Evolutionary conservation across 2,888 invertebrate genomes (phyloP).

Genomic region (Petrolisthes cinctipes): DNA sequence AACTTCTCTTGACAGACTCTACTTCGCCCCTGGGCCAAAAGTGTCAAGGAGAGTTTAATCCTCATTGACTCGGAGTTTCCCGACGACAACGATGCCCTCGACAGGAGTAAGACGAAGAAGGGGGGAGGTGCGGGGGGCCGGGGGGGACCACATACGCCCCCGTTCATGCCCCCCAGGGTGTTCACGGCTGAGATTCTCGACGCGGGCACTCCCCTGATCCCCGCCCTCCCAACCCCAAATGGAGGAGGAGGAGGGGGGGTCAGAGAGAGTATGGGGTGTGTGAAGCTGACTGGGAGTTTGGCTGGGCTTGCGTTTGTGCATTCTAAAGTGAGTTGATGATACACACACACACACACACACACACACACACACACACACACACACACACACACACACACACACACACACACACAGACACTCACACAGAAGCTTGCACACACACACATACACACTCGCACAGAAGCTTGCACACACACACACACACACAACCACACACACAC

Average conservation of each 20-base stretch:
- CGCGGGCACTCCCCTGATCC: slow-evolving; percentile 9
- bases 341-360: too few species aligned
- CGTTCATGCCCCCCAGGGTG: slow-evolving; percentile 33
- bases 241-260: background rate
- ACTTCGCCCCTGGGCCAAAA: slow-evolving; percentile 53
- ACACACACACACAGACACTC: background rate
- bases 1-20: slow-evolving; percentile 22
- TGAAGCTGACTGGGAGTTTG: slow-evolving; percentile 80
- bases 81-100: slow-evolving; percentile 35
- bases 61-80: slow-evolving; percentile 50
- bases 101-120: slow-evolving; percentile 40
- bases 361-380: too few species aligned
- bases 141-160: background rate
- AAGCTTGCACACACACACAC: too few species aligned
- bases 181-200: slow-evolving; percentile 47
- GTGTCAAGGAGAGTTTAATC: slow-evolving; percentile 49
- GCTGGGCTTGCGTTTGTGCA: slow-evolving; percentile 83
- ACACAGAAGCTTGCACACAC: too few species aligned
- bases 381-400: too few species aligned
- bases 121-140: slow-evolving; percentile 24
- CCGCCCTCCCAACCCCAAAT: too few species aligned
- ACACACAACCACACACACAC: slow-evolving; percentile 12
- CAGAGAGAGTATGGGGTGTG: slow-evolving; percentile 76
- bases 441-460: too few species aligned
- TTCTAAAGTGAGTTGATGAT: slow-evolving; percentile 70